These are phyloP conservation scores for Trididemnum clinides DNA, from an alignment of 23 tunicate genomes.

Conservation along the genomic window DNA sequence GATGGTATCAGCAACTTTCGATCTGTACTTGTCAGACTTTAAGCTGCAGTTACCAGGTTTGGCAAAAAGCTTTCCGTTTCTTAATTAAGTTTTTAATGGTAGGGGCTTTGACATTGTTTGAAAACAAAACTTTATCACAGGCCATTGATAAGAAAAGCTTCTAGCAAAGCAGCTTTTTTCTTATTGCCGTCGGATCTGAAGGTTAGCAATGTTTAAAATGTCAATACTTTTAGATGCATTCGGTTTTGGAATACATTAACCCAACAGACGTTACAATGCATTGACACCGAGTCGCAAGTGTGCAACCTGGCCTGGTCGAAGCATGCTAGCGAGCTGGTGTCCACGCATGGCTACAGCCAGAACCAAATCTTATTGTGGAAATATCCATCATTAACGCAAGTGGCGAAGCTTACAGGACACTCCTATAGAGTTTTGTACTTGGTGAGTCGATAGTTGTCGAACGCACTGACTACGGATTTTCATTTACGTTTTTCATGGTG, in stretches of 20 bases:
- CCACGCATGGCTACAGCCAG: constrained; percentile 98
- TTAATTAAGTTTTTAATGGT: neutral
- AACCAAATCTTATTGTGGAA: constrained; percentile 97
- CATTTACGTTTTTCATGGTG: neutral
- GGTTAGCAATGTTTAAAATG: too few relatives aligned
- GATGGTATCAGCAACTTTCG: too few relatives aligned
- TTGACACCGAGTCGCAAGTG: constrained; percentile 96
- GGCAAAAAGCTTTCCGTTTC: neutral
- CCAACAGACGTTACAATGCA: constrained; percentile 87
- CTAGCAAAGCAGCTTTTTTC: too few relatives aligned
- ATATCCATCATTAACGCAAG: constrained; percentile 93
- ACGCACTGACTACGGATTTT: neutral
- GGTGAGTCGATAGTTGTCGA: constrained; percentile 37
- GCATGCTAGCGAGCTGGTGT: constrained; percentile 95
- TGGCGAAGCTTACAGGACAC: constrained; percentile 96
- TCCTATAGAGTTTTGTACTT: constrained; percentile 89
- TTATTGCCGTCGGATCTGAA: too few relatives aligned
- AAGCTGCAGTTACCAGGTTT: too few relatives aligned
- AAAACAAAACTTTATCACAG: neutral
- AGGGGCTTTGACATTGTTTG: neutral
- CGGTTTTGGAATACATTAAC: constrained; percentile 97
- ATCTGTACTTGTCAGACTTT: too few relatives aligned
- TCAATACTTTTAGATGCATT: constrained; percentile 79
- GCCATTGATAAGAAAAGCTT: too few relatives aligned
- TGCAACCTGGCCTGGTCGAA: constrained; percentile 99